Base-by-base conservation (phyloP, 2,888 invertebrate species). In the Actias luna region DNA sequence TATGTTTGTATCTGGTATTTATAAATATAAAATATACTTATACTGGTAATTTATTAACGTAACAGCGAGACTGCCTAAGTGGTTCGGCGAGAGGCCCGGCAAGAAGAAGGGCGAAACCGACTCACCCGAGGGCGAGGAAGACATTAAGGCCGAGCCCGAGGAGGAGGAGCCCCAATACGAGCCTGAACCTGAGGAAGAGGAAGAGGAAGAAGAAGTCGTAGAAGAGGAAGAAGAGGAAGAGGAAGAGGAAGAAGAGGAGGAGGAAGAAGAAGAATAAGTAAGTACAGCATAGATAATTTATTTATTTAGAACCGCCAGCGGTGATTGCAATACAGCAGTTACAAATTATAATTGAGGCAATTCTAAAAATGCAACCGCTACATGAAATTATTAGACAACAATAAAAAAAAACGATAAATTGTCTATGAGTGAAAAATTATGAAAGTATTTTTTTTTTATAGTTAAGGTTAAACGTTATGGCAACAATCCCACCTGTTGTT, bases 51-150 rank as follows among this genome's bases (percentile, higher is more conserved):
- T 25, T 25, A 25, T 12, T 10, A 22, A 50, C 55, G 8, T 29
- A 35, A 82, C 88, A 98, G 98, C 97, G 94, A 96, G 96, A 94
- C 94, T 98, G 93, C 98, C 98, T 79, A 98, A 98, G 93, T 98
- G 98, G 98, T 98, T 98, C 94, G 98, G 98, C 80, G 98, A 98
- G 93, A 94, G 98, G 92, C 98, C 98, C 74, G 98, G 98, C 94
- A 98, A 97, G 93, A 98, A 97, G 94, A 89, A 95, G 88, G 97
- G 96, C 72, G 98, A 97, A 72, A 95, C 95, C 72, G 98, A 98
- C 74, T 96, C 97, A 80, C 98, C 98, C 69, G 98, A 98, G 80
- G 98, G 97, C 76, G 98, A 97, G 88, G 97, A 97, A 83, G 96
- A 96, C 86, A 95, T 96, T 82, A 96, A 96, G 94, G 95, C 94